Conservation (phyloP, 2,797 vertebrate genomes). For the Pelobates cultripes region DNA sequence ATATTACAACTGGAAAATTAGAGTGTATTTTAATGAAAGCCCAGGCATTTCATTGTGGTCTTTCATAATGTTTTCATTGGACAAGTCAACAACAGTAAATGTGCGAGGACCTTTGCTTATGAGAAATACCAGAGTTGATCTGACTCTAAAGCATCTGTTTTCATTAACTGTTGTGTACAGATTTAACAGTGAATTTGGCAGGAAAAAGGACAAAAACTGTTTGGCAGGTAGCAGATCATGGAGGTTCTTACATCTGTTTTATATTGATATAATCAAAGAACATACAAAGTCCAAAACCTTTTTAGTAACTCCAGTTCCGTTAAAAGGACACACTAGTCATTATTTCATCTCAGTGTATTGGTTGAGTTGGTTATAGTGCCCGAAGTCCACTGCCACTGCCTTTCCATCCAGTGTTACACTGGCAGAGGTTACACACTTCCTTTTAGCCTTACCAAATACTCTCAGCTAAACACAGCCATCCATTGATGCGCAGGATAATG, state of each 20-base stretch:
- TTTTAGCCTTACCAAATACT: too few species aligned
- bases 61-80: background rate
- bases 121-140: background rate
- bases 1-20: background rate
- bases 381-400: too few species aligned
- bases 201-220: background rate
- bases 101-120: background rate
- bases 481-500: too few species aligned
- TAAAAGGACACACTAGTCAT: too few species aligned
- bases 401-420: too few species aligned
- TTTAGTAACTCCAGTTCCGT: background rate
- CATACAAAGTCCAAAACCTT: background rate
- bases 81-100: background rate
- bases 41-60: background rate
- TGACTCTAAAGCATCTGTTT: background rate
- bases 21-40: background rate
- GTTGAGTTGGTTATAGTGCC: too few species aligned
- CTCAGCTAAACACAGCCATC: too few species aligned
- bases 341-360: too few species aligned
- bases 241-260: background rate
- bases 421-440: too few species aligned
- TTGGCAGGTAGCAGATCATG: constrained; percentile 1
- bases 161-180: background rate
- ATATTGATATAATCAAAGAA: background rate
- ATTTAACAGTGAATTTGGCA: background rate